These are phyloP conservation scores for Antechinus flavipes DNA, from an alignment of 2,113 vertebrate species.

Conservation along the genomic window DNA sequence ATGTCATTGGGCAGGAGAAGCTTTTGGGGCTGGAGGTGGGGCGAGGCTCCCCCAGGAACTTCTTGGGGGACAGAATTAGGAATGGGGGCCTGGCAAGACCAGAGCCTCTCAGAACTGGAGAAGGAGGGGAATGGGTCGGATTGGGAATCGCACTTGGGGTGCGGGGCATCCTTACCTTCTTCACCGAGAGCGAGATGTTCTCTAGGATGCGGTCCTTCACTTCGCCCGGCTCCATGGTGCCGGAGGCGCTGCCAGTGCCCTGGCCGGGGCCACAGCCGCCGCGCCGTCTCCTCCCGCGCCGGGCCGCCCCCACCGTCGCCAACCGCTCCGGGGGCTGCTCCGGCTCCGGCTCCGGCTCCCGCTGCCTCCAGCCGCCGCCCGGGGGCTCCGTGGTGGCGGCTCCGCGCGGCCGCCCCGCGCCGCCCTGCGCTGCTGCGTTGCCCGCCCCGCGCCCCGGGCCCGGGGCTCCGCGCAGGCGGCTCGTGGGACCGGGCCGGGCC, in stretches of 20 bases:
- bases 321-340: slow-evolving; percentile 75
- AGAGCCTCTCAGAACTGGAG: too few species aligned
- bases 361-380: slow-evolving; percentile 60
- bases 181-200: slow-evolving; percentile 96
- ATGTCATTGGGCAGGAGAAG: background rate
- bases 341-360: slow-evolving; percentile 70
- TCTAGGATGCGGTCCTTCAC: slow-evolving; percentile 97
- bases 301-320: slow-evolving; percentile 61
- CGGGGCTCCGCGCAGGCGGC: slow-evolving; percentile 42
- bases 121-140: background rate
- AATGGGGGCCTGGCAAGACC: background rate
- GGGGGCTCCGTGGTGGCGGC: slow-evolving; percentile 58
- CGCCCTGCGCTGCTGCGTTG: slow-evolving; percentile 48
- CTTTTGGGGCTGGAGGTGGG: background rate
- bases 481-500: background rate
- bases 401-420: slow-evolving; percentile 53
- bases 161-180: slow-evolving; percentile 90
- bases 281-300: slow-evolving; percentile 75
- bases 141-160: too few species aligned
- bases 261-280: background rate
- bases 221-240: slow-evolving; percentile 94
- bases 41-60: background rate
- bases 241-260: slow-evolving; percentile 61
- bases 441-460: slow-evolving; percentile 36
- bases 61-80: background rate